These are phyloP conservation scores for Idaea aversata DNA, from an alignment of 2,888 invertebrate species.

Conservation along the genomic window DNA sequence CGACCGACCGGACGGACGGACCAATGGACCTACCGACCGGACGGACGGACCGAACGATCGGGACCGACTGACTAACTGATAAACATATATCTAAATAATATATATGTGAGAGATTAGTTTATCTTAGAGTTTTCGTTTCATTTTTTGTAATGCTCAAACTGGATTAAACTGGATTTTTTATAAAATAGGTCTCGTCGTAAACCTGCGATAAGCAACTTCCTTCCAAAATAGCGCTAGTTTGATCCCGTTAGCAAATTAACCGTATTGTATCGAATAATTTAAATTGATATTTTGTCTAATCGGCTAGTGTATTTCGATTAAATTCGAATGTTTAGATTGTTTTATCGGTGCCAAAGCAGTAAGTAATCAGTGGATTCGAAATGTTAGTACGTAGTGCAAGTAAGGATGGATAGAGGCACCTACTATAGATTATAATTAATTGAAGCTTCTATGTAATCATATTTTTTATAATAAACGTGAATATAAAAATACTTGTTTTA, in stretches of 20 bases:
- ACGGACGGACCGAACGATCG: too few relatives aligned
- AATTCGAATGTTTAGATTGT: conserved; percentile 37
- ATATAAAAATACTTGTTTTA: conserved; percentile 26
- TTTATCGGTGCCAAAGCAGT: conserved; percentile 69
- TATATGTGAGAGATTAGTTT: too few relatives aligned
- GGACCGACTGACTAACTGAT: too few relatives aligned
- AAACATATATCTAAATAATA: too few relatives aligned
- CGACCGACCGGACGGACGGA: too few relatives aligned
- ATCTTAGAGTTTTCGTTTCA: too few relatives aligned
- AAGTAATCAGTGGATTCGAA: conserved; percentile 13
- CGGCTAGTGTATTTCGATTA: conserved; percentile 26
- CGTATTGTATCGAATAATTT: conserved; percentile 12
- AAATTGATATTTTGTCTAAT: conserved; percentile 30
- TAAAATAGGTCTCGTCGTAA: too few relatives aligned
- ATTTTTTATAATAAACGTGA: conserved; percentile 51
- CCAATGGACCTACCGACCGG: too few relatives aligned
- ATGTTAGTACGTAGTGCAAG: conserved; percentile 18
- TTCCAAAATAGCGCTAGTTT: not conserved
- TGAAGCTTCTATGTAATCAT: conserved; percentile 46
- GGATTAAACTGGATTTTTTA: too few relatives aligned
- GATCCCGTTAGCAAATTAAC: conserved; percentile 7
- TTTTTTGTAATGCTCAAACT: too few relatives aligned
- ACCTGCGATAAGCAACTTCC: too few relatives aligned
- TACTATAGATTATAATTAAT: conserved; percentile 22
- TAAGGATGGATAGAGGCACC: conserved; percentile 26